Conservation (phyloP, 1,140 invertebrate species). For the Drosophila ficusphila region DNA sequence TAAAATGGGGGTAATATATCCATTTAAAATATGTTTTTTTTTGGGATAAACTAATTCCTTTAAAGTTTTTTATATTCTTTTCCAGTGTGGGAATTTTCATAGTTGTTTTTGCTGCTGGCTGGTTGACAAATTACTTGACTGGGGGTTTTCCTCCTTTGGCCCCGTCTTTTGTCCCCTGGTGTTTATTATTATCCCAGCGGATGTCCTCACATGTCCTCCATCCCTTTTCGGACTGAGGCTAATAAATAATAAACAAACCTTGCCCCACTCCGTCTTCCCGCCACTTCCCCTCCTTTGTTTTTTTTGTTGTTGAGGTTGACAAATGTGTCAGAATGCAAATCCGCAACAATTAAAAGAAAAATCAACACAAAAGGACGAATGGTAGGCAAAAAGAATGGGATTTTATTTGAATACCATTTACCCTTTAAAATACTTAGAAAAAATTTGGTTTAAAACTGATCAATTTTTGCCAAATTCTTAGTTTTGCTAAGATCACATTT, state of each 20-base stretch:
- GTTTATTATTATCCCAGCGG: constrained; percentile 79
- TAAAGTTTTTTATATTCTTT: background rate
- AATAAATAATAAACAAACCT: constrained; percentile 77
- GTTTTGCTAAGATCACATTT: too few relatives aligned
- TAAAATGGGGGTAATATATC: too few relatives aligned
- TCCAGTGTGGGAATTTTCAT: constrained; percentile 16
- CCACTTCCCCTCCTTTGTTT: background rate
- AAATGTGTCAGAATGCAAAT: constrained; percentile 84
- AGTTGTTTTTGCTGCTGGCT: constrained; percentile 31
- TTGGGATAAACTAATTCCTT: background rate
- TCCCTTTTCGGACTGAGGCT: constrained; percentile 42
- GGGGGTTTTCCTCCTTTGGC: constrained; percentile 2
- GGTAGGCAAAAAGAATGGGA: background rate
- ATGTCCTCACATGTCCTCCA: constrained; percentile 57
- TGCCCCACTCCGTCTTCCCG: constrained; percentile 20
- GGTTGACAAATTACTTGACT: constrained; percentile 70
- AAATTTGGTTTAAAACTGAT: background rate
- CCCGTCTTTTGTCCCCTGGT: constrained; percentile 28
- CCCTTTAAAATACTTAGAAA: background rate
- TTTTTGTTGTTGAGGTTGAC: constrained; percentile 79
- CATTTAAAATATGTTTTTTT: too few relatives aligned
- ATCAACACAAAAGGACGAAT: constrained; percentile 74
- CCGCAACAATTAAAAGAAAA: constrained; percentile 84
- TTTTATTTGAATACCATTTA: background rate
- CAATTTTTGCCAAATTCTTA: background rate